phyloP scores from a whole-genome alignment of 2,797 vertebrate species.

The Melanogrammus aeglefinus region DNA sequence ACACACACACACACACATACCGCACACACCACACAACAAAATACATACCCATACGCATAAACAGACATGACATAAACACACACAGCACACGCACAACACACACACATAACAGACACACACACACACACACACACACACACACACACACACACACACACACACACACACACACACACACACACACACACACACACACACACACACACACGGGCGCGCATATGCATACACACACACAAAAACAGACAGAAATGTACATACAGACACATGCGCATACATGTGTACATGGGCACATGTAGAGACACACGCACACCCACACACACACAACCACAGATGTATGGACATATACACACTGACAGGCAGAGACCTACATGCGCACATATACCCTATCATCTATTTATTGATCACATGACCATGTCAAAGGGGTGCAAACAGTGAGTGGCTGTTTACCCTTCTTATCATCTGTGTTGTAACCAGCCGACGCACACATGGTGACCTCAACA shows the following conservation, averaged over 20 bases:
- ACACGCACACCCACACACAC: background rate
- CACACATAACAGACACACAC: conserved; percentile 10
- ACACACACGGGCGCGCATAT: background rate
- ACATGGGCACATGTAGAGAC: background rate
- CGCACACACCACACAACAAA: no score
- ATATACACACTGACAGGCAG: background rate
- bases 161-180: background rate
- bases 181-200: background rate
- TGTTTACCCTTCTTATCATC: conserved; percentile 74
- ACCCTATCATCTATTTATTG: conserved; percentile 47
- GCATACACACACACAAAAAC: background rate
- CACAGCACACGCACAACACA: background rate
- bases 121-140: background rate
- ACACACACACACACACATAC: background rate
- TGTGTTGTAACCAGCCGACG: conserved; percentile 70
- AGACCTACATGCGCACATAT: conserved; percentile 9
- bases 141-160: background rate
- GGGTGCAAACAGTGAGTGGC: conserved; percentile 61
- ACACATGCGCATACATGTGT: background rate
- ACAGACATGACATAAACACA: no score
- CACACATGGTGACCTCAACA: conserved; percentile 33
- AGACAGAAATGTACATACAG: background rate
- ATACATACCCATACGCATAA: no score
- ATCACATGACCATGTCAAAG: conserved; percentile 56
- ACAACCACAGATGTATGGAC: background rate